Conservation (phyloP, 2,888 invertebrate species). For the Drosophila dives region DNA sequence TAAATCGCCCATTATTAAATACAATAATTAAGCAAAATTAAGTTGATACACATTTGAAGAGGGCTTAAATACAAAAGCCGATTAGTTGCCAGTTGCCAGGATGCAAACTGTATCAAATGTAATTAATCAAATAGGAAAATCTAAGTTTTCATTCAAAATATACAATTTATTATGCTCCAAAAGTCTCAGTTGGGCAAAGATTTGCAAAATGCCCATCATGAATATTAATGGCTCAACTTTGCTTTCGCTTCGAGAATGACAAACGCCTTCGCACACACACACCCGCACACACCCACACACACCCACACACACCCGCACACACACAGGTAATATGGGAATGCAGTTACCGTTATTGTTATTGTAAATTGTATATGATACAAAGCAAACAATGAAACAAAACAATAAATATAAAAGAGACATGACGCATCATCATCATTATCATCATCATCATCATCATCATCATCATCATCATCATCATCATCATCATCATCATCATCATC, state of each 20-base stretch:
- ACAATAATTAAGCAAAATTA: neutral
- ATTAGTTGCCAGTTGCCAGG: neutral
- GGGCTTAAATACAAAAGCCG: neutral
- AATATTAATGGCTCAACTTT: conserved; percentile 41
- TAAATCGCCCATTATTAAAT: neutral
- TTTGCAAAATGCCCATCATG: conserved; percentile 39
- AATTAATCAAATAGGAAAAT: conserved; percentile 8
- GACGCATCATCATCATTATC: conserved; percentile 15
- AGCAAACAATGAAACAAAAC: conserved; percentile 28
- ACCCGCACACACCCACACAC: conserved; percentile 1
- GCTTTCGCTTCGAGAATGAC: conserved; percentile 36
- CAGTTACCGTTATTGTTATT: conserved; percentile 18
- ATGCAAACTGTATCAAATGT: neutral
- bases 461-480: conserved; percentile 7
- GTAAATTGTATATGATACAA: conserved; percentile 26
- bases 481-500: neutral
- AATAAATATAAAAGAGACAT: conserved; percentile 20
- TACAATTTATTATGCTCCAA: conserved; percentile 17
- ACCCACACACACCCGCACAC: neutral
- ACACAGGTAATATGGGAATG: conserved; percentile 7
- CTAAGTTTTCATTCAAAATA: conserved; percentile 9
- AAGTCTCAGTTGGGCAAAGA: conserved; percentile 20
- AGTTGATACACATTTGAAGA: neutral
- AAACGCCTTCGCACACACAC: conserved; percentile 30
- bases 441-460: neutral